Evolutionary conservation across 2,113 vertebrate species (phyloP), one percentile per base, ranked within the genome.

Genomic region (Rhinoptilus africanus): DNA sequence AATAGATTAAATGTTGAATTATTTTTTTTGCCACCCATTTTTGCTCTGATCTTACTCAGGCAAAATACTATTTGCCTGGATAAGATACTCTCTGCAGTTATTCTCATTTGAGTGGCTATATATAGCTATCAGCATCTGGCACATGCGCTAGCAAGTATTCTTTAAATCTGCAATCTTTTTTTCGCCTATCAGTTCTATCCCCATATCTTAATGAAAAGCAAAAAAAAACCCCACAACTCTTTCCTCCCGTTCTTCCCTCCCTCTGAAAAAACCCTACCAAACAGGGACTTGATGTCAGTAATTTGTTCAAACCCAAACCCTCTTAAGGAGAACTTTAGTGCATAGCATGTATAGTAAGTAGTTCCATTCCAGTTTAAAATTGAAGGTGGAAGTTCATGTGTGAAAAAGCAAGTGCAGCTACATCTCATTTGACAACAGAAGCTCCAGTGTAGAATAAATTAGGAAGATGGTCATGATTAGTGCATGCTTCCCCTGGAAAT

Each of bases 71-170:
- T 96, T 93, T 95, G 71, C 74, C 57, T 85, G 73, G 41, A 11
- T 84, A 60, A 91, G 79, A 90, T 48, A 39, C 73, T 79, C 47
- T 84, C 69, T 85, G 72, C 80, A 90, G 84, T 93, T 74, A 21
- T 77, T 85, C 89, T 85, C 24, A 2, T 89, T 91, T 4, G 6
- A 78, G 28, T 74, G 67, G 35, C 66, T 96, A 96, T 92, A 87
- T 96, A 92, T 93, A 91, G 95, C 73, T 87, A 67, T 88, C 81
- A 94, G 89, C 80, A 92, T 93, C 77, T 93, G 91, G 78, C 92
- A 82, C n/a, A 81, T 0, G 2, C 1, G 0, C 82, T 68, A 54
- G 78, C 74, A 87, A 90, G 35, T 80, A 53, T 93, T 90, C 77
- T 74, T 94, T 93, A 76, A 67, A 89, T 93, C 53, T 89, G 64